Evolutionary conservation across 2,888 invertebrate species (phyloP).

Genomic region (Cyclophora albipunctata): DNA sequence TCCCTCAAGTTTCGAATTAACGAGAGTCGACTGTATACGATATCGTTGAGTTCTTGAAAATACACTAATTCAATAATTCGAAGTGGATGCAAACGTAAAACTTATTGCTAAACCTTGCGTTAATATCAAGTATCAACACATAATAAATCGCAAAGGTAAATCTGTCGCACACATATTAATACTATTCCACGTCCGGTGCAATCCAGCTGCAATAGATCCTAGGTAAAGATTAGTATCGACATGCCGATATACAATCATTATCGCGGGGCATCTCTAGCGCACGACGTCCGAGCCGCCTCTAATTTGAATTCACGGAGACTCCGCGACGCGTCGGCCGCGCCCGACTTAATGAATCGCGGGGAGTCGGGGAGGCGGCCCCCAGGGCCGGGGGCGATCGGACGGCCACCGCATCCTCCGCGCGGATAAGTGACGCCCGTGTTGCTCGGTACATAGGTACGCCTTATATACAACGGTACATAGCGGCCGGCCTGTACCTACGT

Average conservation of each 20-base stretch:
- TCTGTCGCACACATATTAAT: too few relatives aligned
- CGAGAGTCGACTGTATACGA: too few relatives aligned
- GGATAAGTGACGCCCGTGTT: constrained; percentile 76
- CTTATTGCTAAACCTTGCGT: too few relatives aligned
- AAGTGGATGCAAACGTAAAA: too few relatives aligned
- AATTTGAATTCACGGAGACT: constrained; percentile 76
- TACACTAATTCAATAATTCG: too few relatives aligned
- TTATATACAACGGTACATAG: constrained; percentile 65
- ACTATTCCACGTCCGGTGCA: too few relatives aligned
- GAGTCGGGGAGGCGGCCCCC: constrained; percentile 44
- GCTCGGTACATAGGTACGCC: constrained; percentile 64
- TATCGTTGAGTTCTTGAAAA: too few relatives aligned
- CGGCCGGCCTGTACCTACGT: constrained; percentile 69
- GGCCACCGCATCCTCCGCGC: constrained; percentile 74
- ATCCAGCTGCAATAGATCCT: too few relatives aligned
- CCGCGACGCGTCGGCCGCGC: constrained; percentile 74
- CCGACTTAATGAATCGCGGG: constrained; percentile 74
- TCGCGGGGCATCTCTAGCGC: constrained; percentile 42
- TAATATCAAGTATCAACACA: too few relatives aligned
- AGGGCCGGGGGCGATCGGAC: constrained; percentile 61
- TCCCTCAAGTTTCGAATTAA: too few relatives aligned
- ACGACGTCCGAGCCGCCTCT: constrained; percentile 73
- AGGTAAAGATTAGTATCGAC: constrained; percentile 15
- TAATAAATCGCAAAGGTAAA: too few relatives aligned
- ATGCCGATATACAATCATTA: constrained; percentile 4